These are phyloP conservation scores for Lateolabrax maculatus DNA, from an alignment of 2,797 vertebrate species.

Conservation along the genomic window DNA sequence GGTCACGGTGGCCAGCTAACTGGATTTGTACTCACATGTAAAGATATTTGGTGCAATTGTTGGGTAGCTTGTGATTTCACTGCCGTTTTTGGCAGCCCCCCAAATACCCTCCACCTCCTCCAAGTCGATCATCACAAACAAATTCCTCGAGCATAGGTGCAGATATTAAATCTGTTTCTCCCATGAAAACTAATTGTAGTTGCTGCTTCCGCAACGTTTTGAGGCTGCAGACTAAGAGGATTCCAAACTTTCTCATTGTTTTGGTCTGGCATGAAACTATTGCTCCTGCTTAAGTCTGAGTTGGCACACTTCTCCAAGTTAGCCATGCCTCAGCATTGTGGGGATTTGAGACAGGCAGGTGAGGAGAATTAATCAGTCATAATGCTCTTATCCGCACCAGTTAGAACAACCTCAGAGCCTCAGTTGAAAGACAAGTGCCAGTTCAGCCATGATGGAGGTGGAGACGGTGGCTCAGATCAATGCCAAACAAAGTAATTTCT, in stretches of 20 bases:
- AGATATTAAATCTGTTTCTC: constrained; percentile 4
- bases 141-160: background rate
- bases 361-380: constrained; percentile 74
- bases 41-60: background rate
- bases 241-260: background rate
- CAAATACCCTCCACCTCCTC: background rate
- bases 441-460: constrained; percentile 49
- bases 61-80: background rate
- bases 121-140: background rate
- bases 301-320: constrained; percentile 52
- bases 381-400: constrained; percentile 82
- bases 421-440: constrained; percentile 60
- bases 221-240: constrained; percentile 1
- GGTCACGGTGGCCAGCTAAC: background rate
- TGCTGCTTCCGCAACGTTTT: background rate
- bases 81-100: background rate
- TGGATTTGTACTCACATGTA: background rate
- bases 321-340: constrained; percentile 74
- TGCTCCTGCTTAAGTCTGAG: constrained; percentile 51
- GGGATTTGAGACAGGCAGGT: constrained; percentile 76
- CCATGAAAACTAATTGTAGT: background rate
- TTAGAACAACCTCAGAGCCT: constrained; percentile 57
- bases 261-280: constrained; percentile 22
- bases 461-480: constrained; percentile 38
- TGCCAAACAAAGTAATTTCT: constrained; percentile 49